These are phyloP conservation scores for Paguma larvata DNA, from an alignment of 2,797 vertebrate species.

Conservation along the genomic window DNA sequence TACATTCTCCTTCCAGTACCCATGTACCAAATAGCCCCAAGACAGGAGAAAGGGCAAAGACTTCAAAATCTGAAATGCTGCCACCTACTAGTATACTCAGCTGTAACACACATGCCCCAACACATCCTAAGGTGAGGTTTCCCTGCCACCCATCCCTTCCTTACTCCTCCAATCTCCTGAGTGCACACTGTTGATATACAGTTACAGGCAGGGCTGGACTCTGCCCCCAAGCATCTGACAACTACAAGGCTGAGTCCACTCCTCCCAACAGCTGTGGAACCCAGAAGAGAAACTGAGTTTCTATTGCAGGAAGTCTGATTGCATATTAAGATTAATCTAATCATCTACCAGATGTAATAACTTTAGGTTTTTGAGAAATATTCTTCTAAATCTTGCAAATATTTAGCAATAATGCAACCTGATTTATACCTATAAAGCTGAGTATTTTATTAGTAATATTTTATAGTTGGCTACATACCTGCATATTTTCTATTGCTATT, in stretches of 20 bases:
- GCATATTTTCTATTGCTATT: conserved; percentile 3
- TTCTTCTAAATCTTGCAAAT: conserved; percentile 10
- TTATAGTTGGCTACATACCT: neutral
- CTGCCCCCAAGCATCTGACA: neutral
- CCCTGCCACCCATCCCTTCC: neutral
- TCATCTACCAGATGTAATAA: neutral
- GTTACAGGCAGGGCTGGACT: neutral
- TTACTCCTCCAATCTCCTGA: neutral
- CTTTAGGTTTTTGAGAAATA: neutral
- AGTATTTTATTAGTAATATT: neutral
- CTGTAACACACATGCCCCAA: neutral
- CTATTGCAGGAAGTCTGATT: neutral
- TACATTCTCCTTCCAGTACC: neutral
- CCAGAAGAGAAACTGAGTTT: neutral
- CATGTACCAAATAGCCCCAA: neutral
- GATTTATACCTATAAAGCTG: neutral
- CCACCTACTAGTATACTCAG: neutral
- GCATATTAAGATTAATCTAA: neutral
- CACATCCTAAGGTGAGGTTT: neutral
- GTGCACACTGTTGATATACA: neutral
- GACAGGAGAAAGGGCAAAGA: neutral
- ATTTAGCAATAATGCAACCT: neutral
- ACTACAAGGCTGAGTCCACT: neutral
- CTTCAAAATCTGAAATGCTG: neutral
- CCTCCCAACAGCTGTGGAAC: neutral